These are phyloP conservation scores for Lutjanus campechanus DNA, from an alignment of 2,797 vertebrate genomes.

Conservation along the genomic window DNA sequence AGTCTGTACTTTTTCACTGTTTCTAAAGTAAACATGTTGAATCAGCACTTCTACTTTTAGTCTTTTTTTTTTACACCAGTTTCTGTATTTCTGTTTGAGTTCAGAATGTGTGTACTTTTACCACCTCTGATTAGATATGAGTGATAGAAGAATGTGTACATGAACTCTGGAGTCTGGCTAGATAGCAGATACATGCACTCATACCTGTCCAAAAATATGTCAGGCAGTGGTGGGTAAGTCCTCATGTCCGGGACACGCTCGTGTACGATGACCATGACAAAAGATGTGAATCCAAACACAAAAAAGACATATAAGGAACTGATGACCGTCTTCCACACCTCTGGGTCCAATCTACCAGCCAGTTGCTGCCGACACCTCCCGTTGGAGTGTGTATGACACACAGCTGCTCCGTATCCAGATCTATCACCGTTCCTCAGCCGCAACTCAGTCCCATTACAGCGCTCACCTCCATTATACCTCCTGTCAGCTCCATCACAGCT, in stretches of 20 bases:
- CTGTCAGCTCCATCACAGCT: constrained; percentile 44
- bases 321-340: constrained; percentile 95
- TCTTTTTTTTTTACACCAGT: too few relatives aligned
- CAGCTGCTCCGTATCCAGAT: constrained; percentile 70
- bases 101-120: too few relatives aligned
- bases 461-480: constrained; percentile 71
- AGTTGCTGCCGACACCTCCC: constrained; percentile 89
- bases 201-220: constrained; percentile 98
- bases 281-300: constrained; percentile 95
- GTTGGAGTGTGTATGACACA: constrained; percentile 89
- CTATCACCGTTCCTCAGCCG: constrained; percentile 84
- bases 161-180: constrained; percentile 36
- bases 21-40: too few relatives aligned
- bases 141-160: constrained; percentile 8
- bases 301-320: constrained; percentile 93
- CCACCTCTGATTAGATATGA: constrained; percentile 38
- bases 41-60: too few relatives aligned
- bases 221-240: constrained; percentile 95
- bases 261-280: constrained; percentile 97
- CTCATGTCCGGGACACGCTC: constrained; percentile 97
- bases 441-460: constrained; percentile 88
- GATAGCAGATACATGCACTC: constrained; percentile 28
- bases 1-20: too few relatives aligned
- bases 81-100: too few relatives aligned
- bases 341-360: constrained; percentile 90